These are phyloP conservation scores for Spongia lamella DNA, from an alignment of 37 sponge, comb jelly and placozoan genomes.

Conservation along the genomic window DNA sequence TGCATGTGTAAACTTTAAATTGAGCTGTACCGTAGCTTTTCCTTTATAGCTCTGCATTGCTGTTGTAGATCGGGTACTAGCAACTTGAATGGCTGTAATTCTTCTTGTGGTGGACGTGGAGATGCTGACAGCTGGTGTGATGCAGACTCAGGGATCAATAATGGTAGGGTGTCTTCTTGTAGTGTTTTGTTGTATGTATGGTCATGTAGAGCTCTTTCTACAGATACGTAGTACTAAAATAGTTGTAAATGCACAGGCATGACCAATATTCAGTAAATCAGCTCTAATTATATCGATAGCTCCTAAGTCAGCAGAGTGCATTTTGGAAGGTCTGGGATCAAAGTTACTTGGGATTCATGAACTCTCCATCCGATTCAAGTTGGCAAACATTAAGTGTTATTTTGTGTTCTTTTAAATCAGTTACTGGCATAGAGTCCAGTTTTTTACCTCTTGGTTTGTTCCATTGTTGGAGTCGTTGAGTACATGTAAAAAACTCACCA, in stretches of 20 bases:
- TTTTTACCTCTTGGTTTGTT: slow-evolving; percentile 28
- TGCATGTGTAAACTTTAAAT: too few species aligned
- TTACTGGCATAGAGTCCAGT: slow-evolving; percentile 31
- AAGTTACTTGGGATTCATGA: slow-evolving; percentile 2
- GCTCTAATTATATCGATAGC: slow-evolving; percentile 29
- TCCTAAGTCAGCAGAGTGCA: background rate
- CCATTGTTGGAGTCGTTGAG: slow-evolving; percentile 36
- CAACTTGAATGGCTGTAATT: too few species aligned
- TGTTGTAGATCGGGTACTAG: background rate
- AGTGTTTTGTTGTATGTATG: slow-evolving; percentile 10
- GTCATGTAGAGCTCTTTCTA: slow-evolving; percentile 23
- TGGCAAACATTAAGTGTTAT: background rate
- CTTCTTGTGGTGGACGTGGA: background rate
- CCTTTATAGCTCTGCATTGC: background rate
- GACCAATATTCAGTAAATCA: slow-evolving; percentile 17
- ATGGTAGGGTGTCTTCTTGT: too few species aligned
- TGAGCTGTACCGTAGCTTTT: background rate
- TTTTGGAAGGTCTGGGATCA: slow-evolving; percentile 35
- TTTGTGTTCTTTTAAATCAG: slow-evolving; percentile 9
- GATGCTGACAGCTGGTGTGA: background rate
- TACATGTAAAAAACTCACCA: slow-evolving; percentile 31
- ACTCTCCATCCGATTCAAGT: background rate
- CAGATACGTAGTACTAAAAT: slow-evolving; percentile 30
- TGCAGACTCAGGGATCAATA: too few species aligned
- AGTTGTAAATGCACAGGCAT: slow-evolving; percentile 34